These are phyloP conservation scores for Neogale vison DNA, from an alignment of 2,113 vertebrate genomes.

Conservation along the genomic window DNA sequence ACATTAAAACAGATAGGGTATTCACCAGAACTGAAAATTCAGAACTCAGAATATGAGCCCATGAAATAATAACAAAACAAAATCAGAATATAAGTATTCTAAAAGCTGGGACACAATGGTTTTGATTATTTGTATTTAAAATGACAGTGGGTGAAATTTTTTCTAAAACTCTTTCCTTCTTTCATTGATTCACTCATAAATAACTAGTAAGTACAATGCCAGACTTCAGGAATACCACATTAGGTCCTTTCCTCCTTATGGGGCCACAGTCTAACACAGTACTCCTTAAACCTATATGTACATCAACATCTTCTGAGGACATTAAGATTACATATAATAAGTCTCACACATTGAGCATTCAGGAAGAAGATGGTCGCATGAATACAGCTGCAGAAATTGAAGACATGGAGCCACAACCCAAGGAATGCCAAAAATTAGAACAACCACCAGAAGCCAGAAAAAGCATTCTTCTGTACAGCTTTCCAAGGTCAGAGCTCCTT, in stretches of 20 bases:
- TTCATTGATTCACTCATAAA: not conserved
- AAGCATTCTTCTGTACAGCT: not conserved
- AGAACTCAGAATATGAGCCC: not conserved
- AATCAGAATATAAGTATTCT: not conserved
- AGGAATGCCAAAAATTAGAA: not conserved
- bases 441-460: not conserved
- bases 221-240: not conserved
- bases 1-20: not conserved
- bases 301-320: not conserved
- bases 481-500: not conserved
- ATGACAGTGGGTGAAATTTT: not conserved
- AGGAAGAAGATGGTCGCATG: no score
- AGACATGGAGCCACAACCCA: no score
- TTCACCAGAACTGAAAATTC: not conserved
- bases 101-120: not conserved
- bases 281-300: not conserved
- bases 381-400: not conserved
- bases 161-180: not conserved
- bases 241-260: not conserved
- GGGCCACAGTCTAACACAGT: not conserved
- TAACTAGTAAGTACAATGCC: not conserved
- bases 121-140: not conserved
- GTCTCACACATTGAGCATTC: rapidly evolving
- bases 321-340: not conserved
- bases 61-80: not conserved